Evolutionary conservation across 2,888 invertebrate species (phyloP).

Genomic region (Diaperis boleti): DNA sequence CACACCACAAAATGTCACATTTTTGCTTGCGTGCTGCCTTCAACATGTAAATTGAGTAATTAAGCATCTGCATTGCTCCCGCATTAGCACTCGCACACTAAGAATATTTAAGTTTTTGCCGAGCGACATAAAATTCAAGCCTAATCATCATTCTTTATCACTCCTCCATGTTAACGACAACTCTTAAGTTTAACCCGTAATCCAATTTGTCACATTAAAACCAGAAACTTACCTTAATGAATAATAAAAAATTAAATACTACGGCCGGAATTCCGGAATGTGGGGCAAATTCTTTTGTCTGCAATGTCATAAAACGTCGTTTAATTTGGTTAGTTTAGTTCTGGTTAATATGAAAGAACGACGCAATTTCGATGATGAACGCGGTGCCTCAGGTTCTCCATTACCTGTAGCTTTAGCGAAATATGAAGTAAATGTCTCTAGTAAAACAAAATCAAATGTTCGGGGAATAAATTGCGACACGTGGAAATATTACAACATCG

Average conservation of each 20-base stretch:
- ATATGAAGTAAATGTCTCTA: constrained; percentile 28
- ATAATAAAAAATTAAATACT: not conserved
- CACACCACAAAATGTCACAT: no score
- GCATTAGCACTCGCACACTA: constrained; percentile 20
- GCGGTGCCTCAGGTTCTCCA: constrained; percentile 23
- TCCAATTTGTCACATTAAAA: constrained; percentile 7
- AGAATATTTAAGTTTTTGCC: constrained; percentile 15
- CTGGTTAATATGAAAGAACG: constrained; percentile 16
- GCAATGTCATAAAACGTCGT: constrained; percentile 23
- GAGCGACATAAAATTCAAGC: constrained; percentile 15
- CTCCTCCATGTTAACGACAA: constrained; percentile 3
- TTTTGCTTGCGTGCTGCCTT: constrained; percentile 1
- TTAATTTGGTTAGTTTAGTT: constrained; percentile 9
- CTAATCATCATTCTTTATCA: constrained; percentile 4
- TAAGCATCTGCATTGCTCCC: constrained; percentile 23
- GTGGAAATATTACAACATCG: constrained; percentile 27
- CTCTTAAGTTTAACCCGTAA: not conserved
- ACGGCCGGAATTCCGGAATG: not conserved
- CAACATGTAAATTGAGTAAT: constrained; percentile 26
- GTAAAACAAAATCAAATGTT: constrained; percentile 30
- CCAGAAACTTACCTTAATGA: not conserved
- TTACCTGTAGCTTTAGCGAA: constrained; percentile 35
- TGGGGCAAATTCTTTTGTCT: not conserved
- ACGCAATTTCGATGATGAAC: constrained; percentile 18
- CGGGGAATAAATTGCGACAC: constrained; percentile 23